Percentiles rank a stretch among this genome's conserved stretches.
These are phyloP conservation scores for Rattus rattus DNA, from an alignment of 2,113 vertebrate species.

Conservation along the genomic window DNA sequence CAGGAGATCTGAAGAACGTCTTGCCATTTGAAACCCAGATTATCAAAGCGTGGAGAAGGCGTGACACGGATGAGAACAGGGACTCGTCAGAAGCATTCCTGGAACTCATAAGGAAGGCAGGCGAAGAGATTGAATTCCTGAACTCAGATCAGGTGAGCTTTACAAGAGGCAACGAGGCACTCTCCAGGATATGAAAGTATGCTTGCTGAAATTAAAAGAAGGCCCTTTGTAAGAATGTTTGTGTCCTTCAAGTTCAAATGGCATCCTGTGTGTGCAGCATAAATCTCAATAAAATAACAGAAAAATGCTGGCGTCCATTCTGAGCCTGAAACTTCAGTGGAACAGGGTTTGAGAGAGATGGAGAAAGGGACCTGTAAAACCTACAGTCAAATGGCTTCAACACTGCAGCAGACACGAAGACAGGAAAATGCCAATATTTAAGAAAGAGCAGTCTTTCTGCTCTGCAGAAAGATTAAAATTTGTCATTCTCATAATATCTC, in stretches of 20 bases:
- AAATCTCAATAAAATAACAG: conserved; percentile 8
- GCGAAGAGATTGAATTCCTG: not conserved
- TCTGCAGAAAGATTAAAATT: not conserved
- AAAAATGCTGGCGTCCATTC: not conserved
- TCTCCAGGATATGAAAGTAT: conserved; percentile 21
- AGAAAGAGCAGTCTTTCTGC: not conserved
- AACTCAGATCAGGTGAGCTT: not conserved
- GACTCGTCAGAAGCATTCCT: not conserved
- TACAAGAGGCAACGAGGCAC: not conserved
- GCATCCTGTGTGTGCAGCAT: not conserved
- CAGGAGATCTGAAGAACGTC: not conserved
- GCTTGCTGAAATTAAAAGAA: not conserved
- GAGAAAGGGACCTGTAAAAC: not conserved
- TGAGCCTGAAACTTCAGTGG: not conserved
- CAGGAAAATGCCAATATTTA: not conserved
- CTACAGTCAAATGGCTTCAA: not conserved
- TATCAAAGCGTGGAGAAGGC: not conserved
- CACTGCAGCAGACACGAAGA: not conserved
- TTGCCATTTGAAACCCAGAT: not conserved
- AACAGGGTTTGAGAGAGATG: not conserved
- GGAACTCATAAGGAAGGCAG: not conserved
- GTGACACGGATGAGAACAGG: not conserved
- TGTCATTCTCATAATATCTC: not conserved
- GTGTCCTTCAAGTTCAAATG: not conserved
- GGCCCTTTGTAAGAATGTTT: not conserved